phyloP scores from a whole-genome alignment of 2,797 vertebrate genomes.

The Centropyge bicolor region DNA sequence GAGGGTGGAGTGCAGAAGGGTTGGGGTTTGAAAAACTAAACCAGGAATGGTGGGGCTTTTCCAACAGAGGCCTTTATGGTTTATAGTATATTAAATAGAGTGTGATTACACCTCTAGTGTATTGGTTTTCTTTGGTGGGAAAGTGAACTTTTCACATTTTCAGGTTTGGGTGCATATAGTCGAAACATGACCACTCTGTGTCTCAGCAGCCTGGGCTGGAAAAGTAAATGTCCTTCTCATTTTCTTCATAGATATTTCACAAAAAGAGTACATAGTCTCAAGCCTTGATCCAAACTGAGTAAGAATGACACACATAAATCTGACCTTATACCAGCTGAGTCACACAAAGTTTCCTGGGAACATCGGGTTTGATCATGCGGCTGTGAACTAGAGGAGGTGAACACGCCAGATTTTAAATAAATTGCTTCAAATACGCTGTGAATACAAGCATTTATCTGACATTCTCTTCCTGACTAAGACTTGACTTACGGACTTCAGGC shows the following conservation, averaged over 20 bases:
- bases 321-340: neutral
- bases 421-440: constrained; percentile 7
- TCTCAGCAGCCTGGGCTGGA: constrained; percentile 18
- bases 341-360: neutral
- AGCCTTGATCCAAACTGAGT: neutral
- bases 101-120: constrained; percentile 42
- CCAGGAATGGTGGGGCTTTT: constrained; percentile 68
- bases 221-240: neutral
- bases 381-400: neutral
- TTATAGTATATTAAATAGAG: constrained; percentile 50
- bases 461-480: neutral
- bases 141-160: constrained; percentile 38
- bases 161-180: constrained; percentile 19
- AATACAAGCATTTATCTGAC: constrained; percentile 1
- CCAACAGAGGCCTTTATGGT: constrained; percentile 52
- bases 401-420: neutral
- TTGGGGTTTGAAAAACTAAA: constrained; percentile 60
- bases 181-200: constrained; percentile 26
- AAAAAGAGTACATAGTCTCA: constrained; percentile 5
- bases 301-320: neutral
- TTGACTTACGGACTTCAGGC: neutral
- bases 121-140: constrained; percentile 55
- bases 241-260: constrained; percentile 8
- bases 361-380: neutral
- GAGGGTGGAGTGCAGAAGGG: constrained; percentile 42